Conservation (phyloP, 2,113 vertebrate genomes). For the Prionailurus viverrinus region DNA sequence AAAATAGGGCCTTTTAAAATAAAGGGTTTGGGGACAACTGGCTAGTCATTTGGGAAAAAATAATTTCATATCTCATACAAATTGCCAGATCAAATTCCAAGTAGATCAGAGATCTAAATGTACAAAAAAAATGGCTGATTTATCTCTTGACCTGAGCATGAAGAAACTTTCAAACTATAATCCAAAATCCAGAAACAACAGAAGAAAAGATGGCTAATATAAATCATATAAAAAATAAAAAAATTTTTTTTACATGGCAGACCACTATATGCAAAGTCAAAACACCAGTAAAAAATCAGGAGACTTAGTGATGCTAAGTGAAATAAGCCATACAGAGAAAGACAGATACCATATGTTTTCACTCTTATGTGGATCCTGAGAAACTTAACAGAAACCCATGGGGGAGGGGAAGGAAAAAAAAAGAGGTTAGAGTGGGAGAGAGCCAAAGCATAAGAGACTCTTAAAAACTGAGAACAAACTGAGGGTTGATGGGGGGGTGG, state of each 20-base stretch:
- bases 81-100: neutral
- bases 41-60: neutral
- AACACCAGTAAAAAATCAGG: neutral
- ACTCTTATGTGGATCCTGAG: no score
- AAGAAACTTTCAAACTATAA: neutral
- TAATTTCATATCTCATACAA: constrained; percentile 1
- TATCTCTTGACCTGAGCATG: neutral
- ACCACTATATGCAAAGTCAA: neutral
- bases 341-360: no score
- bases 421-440: no score
- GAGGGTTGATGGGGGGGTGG: no score
- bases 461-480: no score
- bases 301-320: neutral
- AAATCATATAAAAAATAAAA: neutral
- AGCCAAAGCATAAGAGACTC: no score
- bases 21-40: neutral
- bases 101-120: neutral
- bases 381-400: no score
- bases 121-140: neutral
- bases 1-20: neutral
- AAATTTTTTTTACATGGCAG: neutral
- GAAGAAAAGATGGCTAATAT: neutral
- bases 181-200: constrained; percentile 4
- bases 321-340: no score
- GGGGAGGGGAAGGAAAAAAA: no score